Evolutionary conservation across 1,140 invertebrate genomes (phyloP).

Genomic region (Hyles vespertilio): DNA sequence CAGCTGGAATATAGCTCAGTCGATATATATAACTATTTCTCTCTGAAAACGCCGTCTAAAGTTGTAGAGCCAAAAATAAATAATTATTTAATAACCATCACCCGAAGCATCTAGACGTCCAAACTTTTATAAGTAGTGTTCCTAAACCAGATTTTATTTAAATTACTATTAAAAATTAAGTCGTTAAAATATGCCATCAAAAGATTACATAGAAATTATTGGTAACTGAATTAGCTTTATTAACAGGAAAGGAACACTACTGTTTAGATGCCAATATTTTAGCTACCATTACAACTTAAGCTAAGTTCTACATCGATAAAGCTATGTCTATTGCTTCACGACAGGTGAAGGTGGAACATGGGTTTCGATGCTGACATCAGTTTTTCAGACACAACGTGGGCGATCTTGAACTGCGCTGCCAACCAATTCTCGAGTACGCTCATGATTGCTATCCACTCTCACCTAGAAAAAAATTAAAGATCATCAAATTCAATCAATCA

Average conservation of each 20-base stretch:
- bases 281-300: neutral
- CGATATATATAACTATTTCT: neutral
- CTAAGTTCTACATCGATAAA: neutral
- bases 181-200: neutral
- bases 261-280: too few relatives aligned
- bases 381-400: constrained; percentile 88
- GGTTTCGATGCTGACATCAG: constrained; percentile 84
- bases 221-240: too few relatives aligned
- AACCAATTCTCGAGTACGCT: constrained; percentile 88
- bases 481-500: neutral
- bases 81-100: constrained; percentile 1
- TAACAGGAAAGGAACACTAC: constrained; percentile 3
- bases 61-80: constrained; percentile 1
- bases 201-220: too few relatives aligned
- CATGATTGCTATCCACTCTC: constrained; percentile 88
- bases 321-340: constrained; percentile 29
- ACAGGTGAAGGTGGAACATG: constrained; percentile 76
- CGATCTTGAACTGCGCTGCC: constrained; percentile 87
- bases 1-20: neutral
- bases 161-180: too few relatives aligned
- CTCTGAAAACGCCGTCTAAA: neutral
- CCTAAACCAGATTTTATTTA: neutral
- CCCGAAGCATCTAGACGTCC: neutral
- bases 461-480: constrained; percentile 76
- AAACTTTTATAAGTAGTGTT: neutral